Evolutionary conservation across 2,113 vertebrate genomes (phyloP).

Genomic region (Axis porcinus): DNA sequence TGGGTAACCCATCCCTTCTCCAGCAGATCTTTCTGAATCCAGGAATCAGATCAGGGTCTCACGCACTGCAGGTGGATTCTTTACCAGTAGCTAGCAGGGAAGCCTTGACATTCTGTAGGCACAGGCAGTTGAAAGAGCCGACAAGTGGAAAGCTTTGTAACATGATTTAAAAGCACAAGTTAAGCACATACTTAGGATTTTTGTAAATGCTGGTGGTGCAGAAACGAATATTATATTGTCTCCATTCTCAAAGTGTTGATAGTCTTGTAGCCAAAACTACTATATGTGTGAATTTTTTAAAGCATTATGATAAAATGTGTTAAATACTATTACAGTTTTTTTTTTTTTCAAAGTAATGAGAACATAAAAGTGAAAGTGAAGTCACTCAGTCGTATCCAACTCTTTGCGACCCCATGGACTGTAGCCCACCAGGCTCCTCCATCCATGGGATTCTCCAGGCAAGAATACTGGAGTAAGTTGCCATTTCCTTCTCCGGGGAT

Average conservation of each 20-base stretch:
- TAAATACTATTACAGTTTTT: background rate
- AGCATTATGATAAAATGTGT: background rate
- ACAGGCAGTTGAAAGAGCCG: background rate
- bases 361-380: background rate
- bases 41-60: background rate
- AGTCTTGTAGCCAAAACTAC: background rate
- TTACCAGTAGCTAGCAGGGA: background rate
- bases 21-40: background rate
- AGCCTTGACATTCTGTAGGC: rapidly evolving
- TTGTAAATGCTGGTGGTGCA: background rate
- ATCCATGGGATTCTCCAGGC: no score
- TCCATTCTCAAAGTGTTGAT: background rate
- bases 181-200: background rate
- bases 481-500: no score
- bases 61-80: background rate
- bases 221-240: background rate
- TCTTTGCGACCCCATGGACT: no score
- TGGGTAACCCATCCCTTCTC: background rate
- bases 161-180: background rate
- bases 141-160: background rate
- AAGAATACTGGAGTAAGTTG: no score
- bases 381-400: no score
- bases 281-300: background rate
- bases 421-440: no score
- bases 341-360: background rate